phyloP scores from a whole-genome alignment of 2,113 vertebrate genomes.

The Lynx canadensis region DNA sequence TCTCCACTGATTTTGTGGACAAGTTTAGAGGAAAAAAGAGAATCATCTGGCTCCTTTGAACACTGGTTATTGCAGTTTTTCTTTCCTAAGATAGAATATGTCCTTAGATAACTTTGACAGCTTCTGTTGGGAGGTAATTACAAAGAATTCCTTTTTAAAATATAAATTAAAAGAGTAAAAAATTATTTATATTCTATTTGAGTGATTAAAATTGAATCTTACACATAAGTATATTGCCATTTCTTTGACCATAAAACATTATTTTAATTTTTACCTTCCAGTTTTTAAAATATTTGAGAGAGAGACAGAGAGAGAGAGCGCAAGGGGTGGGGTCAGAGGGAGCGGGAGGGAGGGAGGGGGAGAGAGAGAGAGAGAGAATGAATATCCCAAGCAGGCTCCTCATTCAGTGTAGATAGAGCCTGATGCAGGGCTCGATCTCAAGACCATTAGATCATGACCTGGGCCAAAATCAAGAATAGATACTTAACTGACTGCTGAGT shows the following conservation, averaged over 20 bases:
- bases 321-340: too few relatives aligned
- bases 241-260: background rate
- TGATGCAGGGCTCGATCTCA: too few relatives aligned
- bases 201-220: conserved; percentile 35
- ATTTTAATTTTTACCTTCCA: background rate
- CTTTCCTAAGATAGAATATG: background rate
- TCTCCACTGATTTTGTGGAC: background rate
- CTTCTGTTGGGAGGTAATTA: background rate
- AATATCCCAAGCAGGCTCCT: too few relatives aligned
- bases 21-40: background rate
- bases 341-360: too few relatives aligned
- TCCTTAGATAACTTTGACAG: background rate
- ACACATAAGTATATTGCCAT: background rate
- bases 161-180: background rate
- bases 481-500: too few relatives aligned
- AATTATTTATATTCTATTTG: background rate
- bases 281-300: background rate
- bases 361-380: too few relatives aligned
- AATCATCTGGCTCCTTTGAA: background rate
- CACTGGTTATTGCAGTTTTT: background rate
- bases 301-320: too few relatives aligned
- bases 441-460: too few relatives aligned
- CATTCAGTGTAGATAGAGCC: too few relatives aligned
- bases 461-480: too few relatives aligned
- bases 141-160: background rate